phyloP scores from a whole-genome alignment of 2,113 vertebrate genomes.

The Pluvianellus socialis region DNA sequence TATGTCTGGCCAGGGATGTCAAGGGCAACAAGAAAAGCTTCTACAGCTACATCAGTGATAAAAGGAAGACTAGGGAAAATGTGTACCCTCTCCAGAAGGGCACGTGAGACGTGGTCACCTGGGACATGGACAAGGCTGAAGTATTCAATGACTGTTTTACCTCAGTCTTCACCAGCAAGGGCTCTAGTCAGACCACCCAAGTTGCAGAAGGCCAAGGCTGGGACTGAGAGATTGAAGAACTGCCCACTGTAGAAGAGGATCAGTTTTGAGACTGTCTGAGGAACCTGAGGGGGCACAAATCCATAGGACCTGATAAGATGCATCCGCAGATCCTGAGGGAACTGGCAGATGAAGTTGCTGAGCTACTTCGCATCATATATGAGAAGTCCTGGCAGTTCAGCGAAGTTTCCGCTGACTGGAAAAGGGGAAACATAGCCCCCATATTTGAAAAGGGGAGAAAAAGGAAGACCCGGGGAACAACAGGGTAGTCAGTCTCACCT shows the following conservation, averaged over 20 bases:
- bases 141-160: background rate
- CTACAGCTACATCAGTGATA: background rate
- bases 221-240: background rate
- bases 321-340: background rate
- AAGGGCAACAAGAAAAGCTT: background rate
- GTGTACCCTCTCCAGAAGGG: background rate
- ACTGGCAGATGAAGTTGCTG: background rate
- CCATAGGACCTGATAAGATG: background rate
- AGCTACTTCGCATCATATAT: background rate
- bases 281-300: too few species aligned
- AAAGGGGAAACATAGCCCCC: too few species aligned
- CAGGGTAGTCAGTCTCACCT: too few species aligned
- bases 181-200: background rate
- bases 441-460: too few species aligned
- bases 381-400: background rate
- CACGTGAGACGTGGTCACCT: background rate
- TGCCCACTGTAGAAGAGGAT: background rate
- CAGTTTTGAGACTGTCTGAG: background rate
- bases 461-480: too few species aligned
- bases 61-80: background rate
- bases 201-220: background rate
- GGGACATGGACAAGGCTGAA: background rate
- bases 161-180: background rate
- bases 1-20: background rate
- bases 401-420: background rate